phyloP scores from a whole-genome alignment of 1,140 invertebrate species.

The Drosophila paulistorum region DNA sequence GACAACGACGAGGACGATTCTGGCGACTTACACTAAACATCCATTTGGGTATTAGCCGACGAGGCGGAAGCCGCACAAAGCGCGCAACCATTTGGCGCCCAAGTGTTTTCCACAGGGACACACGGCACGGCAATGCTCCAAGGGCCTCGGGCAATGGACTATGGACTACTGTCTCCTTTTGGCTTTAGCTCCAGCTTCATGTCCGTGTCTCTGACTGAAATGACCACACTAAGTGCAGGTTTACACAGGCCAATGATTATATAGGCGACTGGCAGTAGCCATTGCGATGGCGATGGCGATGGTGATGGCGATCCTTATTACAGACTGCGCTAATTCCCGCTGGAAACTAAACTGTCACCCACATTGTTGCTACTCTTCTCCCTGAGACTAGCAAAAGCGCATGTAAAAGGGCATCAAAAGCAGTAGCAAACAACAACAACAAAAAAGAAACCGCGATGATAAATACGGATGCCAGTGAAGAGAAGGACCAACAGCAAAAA shows the following conservation, averaged over 20 bases:
- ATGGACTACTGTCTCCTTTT: no score
- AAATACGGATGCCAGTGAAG: conserved; percentile 24
- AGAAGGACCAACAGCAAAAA: conserved; percentile 34
- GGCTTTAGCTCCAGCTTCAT: conserved; percentile 1
- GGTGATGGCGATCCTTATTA: conserved; percentile 75
- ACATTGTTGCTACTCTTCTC: conserved; percentile 38
- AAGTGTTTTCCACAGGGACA: conserved; percentile 49
- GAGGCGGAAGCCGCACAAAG: conserved; percentile 74
- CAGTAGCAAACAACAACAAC: no score
- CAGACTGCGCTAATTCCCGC: conserved; percentile 78
- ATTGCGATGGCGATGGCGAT: conserved; percentile 66
- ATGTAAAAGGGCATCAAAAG: conserved; percentile 35
- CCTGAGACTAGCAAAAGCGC: conserved; percentile 46
- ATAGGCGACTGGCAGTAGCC: conserved; percentile 38
- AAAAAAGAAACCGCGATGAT: conserved; percentile 18
- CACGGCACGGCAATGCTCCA: background rate
- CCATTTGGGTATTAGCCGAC: conserved; percentile 77
- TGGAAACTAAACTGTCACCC: conserved; percentile 73
- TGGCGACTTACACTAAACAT: conserved; percentile 76
- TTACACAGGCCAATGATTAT: conserved; percentile 81
- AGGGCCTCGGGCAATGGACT: conserved; percentile 2
- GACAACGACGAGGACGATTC: conserved; percentile 17
- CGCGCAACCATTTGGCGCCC: conserved; percentile 74
- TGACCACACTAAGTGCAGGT: conserved; percentile 79
- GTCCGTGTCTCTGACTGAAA: conserved; percentile 40